Base-by-base conservation (phyloP, 35 echinoderm and acorn worm genomes). In the Heliocidaris erythrogramma region DNA sequence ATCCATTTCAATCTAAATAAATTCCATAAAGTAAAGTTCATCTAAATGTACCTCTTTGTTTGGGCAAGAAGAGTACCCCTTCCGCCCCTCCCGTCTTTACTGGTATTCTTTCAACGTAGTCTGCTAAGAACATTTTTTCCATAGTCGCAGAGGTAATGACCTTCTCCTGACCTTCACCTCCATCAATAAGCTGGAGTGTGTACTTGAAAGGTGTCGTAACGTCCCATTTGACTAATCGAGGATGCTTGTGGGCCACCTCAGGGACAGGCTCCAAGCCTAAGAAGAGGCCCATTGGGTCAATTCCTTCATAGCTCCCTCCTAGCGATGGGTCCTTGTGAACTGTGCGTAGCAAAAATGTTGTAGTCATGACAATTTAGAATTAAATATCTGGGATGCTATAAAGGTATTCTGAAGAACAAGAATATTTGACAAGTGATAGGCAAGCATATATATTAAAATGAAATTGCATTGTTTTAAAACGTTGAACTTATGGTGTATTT, bases 261-360 rank as follows among this genome's bases (percentile, higher is more conserved):
- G 91, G 91, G 47, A 59, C 29, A 30, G 91, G 91, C 30, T 92
- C 29, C 29, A 30, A 30, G 91, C 12, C 7, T n/a, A 32, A 59
- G 16, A 92, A 13, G 17, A 59, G 49, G 29, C 91, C 91, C 91
- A 92, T 92, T 30, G 91, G 91, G 50, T 92, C 91, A 49, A 92
- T n/a, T 29, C 91, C 91, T 48, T 92, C 48, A 48, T 92, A 92
- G 91, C 48, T 92, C 13, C 91, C 91, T 30, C 91, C 91, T 3
- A 92, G 49, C 50, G 91, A 92, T 30, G 91, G 91, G 30, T 92
- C 91, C 48, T 13, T 92, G 50, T 92, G 91, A 59, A 92, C 91
- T 92, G 10, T 30, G n/a, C 69, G 4, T 84, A 14, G 4, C 2
- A 29, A 1, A 84, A 84, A 42, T 42, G 0, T 42, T 3, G 3